Percentiles rank a stretch among this genome's conserved stretches.
Conservation (phyloP, 2,797 vertebrate genomes). For the Borostomias antarcticus region DNA sequence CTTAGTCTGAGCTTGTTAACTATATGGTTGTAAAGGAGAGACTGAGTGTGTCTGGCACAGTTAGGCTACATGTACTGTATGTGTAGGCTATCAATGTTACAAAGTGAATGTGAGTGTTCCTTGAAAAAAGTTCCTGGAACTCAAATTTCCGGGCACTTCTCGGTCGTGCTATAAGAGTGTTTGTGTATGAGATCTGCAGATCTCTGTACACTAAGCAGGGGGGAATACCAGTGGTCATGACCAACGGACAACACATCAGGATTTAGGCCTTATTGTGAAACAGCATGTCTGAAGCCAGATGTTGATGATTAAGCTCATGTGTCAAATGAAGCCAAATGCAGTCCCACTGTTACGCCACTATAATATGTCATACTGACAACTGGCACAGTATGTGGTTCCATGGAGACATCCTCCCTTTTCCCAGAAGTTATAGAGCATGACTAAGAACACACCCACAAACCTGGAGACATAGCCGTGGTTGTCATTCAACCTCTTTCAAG, state of each 20-base stretch:
- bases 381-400: neutral
- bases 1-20: no score
- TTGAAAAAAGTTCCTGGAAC: no score
- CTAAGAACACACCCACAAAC: neutral
- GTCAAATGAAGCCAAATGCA: neutral
- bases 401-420: neutral
- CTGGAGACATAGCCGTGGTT: neutral
- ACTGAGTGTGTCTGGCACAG: no score
- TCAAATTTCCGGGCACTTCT: no score
- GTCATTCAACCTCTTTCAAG: neutral
- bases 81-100: no score
- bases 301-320: neutral
- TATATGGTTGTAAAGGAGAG: no score
- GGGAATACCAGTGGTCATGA: neutral
- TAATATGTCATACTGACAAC: neutral
- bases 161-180: no score
- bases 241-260: constrained; percentile 1
- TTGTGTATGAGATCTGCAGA: no score
- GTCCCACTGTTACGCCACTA: neutral
- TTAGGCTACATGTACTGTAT: no score
- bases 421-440: neutral
- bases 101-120: no score
- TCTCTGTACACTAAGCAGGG: neutral
- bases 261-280: neutral
- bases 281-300: neutral